Percentiles rank a stretch among this genome's conserved stretches.
Evolutionary conservation across 2,888 invertebrate genomes (phyloP).

Genomic region (Cantharis nigra): DNA sequence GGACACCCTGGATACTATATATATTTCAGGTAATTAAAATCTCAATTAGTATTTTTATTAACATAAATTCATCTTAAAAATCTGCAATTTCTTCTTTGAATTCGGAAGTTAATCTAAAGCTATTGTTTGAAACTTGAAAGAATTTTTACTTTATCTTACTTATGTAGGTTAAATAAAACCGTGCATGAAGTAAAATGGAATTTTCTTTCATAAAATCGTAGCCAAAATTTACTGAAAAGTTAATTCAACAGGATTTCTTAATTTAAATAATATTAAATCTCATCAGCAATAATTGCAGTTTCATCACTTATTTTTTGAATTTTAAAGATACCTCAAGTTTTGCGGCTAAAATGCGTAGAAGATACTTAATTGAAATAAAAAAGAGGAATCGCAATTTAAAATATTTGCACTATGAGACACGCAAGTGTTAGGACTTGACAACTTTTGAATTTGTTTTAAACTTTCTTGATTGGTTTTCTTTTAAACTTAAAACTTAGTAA

Average conservation of each 20-base stretch:
- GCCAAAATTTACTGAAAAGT: neutral
- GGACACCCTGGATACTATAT: no score
- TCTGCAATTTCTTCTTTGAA: neutral
- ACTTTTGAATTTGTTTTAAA: constrained; percentile 10
- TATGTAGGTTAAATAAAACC: neutral
- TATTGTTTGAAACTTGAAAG: neutral
- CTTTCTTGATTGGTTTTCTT: constrained; percentile 12
- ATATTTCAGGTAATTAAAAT: no score
- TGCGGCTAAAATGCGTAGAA: neutral
- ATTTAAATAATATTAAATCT: neutral
- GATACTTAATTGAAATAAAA: neutral
- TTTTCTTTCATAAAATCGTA: neutral
- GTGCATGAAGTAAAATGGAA: neutral
- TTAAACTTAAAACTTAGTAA: constrained; percentile 4
- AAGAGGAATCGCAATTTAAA: neutral
- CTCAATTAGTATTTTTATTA: neutral
- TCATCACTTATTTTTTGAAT: neutral
- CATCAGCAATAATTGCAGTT: neutral
- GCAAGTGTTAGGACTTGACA: constrained; percentile 8
- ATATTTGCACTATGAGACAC: neutral
- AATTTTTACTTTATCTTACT: neutral
- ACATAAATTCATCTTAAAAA: neutral
- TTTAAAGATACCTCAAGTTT: neutral
- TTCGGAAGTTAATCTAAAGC: neutral
- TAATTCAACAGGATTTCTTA: neutral